phyloP scores from a whole-genome alignment of 2,888 invertebrate genomes.

The Apodemia hepburni region DNA sequence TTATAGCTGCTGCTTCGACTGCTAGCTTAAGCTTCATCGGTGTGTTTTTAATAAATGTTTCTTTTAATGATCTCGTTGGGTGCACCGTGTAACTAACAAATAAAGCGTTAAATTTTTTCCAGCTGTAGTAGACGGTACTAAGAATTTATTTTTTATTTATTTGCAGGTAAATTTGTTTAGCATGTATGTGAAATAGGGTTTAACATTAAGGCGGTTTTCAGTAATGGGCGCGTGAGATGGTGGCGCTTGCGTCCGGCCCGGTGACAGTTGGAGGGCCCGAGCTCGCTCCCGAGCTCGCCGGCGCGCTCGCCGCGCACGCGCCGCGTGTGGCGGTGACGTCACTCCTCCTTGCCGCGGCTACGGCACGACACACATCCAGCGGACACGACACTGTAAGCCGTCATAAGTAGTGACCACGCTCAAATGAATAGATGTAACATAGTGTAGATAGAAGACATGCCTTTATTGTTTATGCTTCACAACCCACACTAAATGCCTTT shows the following conservation, averaged over 20 bases:
- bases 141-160: too few relatives aligned
- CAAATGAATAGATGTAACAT: neutral
- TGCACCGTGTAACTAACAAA: too few relatives aligned
- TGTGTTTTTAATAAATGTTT: too few relatives aligned
- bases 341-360: slow-evolving; percentile 10
- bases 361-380: neutral
- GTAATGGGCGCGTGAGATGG: slow-evolving; percentile 63
- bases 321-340: slow-evolving; percentile 43
- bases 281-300: slow-evolving; percentile 30
- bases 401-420: neutral
- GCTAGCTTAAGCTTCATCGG: too few relatives aligned
- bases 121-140: too few relatives aligned
- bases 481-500: too few relatives aligned
- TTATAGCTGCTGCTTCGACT: too few relatives aligned
- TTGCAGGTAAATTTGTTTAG: too few relatives aligned
- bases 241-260: slow-evolving; percentile 54
- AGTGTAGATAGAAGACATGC: neutral
- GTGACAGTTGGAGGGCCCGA: slow-evolving; percentile 47
- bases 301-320: slow-evolving; percentile 32
- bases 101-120: too few relatives aligned
- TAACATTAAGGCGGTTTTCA: slow-evolving; percentile 30
- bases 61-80: too few relatives aligned
- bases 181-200: too few relatives aligned
- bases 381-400: neutral
- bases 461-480: neutral